phyloP scores from a whole-genome alignment of 2,888 invertebrate species.

The Phengaris alcon region DNA sequence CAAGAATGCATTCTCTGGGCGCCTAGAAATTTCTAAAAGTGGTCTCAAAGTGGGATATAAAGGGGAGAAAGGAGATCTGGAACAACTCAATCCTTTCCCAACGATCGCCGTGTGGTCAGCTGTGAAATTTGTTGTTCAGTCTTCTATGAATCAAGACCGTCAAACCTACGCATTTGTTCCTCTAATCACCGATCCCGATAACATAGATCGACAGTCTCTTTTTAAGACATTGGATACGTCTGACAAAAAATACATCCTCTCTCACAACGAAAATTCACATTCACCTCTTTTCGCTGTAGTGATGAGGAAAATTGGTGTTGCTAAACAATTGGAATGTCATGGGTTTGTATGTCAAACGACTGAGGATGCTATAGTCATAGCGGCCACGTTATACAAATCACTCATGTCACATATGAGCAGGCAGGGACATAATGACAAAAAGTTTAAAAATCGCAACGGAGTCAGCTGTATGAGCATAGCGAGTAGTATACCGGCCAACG shows the following conservation, averaged over 20 bases:
- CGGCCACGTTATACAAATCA: conserved; percentile 93
- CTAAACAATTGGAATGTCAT: conserved; percentile 92
- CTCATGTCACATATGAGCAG: conserved; percentile 89
- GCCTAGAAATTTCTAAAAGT: conserved; percentile 82
- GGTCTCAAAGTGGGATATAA: conserved; percentile 87
- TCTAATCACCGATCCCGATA: conserved; percentile 89
- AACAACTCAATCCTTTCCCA: conserved; percentile 89
- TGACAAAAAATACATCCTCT: conserved; percentile 79
- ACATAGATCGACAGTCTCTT: conserved; percentile 85
- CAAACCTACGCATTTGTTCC: conserved; percentile 89
- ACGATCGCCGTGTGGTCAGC: conserved; percentile 97
- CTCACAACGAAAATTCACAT: conserved; percentile 82
- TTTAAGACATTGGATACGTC: conserved; percentile 78
- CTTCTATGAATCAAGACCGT: conserved; percentile 75
- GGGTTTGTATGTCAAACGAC: conserved; percentile 93
- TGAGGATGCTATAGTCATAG: conserved; percentile 94
- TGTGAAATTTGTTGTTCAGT: conserved; percentile 88
- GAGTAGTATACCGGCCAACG: conserved; percentile 77
- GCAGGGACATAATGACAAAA: conserved; percentile 76
- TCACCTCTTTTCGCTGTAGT: conserved; percentile 94
- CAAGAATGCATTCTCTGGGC: conserved; percentile 77
- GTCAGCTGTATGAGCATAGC: conserved; percentile 88
- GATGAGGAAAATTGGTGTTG: conserved; percentile 88
- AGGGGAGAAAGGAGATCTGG: conserved; percentile 81
- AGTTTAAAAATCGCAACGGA: conserved; percentile 84